Evolutionary conservation across 2,888 invertebrate species (phyloP).

Genomic region (Gerris lacustris): DNA sequence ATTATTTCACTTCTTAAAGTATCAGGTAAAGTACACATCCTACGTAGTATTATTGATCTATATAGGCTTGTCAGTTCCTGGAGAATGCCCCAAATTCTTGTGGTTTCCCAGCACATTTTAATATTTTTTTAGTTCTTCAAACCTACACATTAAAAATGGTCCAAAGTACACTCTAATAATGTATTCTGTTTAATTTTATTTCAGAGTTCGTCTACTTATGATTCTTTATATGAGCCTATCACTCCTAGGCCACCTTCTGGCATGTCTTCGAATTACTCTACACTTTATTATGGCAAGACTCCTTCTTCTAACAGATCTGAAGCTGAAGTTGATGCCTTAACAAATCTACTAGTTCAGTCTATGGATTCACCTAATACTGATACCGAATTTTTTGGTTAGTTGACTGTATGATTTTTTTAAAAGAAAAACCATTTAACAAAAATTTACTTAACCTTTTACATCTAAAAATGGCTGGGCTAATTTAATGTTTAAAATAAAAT

Average conservation of each 20-base stretch:
- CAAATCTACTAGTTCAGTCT: slow-evolving; percentile 76
- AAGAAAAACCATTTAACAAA: slow-evolving; percentile 7
- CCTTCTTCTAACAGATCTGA: slow-evolving; percentile 39
- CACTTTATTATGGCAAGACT: slow-evolving; percentile 45
- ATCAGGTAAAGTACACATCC: too few species aligned
- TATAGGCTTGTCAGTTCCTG: too few species aligned
- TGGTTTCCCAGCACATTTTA: too few species aligned
- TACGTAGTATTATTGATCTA: too few species aligned
- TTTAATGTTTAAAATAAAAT: too few species aligned
- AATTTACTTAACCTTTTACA: neutral
- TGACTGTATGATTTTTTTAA: neutral
- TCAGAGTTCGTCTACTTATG: slow-evolving; percentile 60
- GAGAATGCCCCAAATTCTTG: too few species aligned
- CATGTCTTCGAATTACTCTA: slow-evolving; percentile 50
- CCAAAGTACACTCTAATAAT: too few species aligned
- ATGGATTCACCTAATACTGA: slow-evolving; percentile 62
- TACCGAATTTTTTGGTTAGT: slow-evolving; percentile 51
- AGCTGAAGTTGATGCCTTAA: slow-evolving; percentile 77
- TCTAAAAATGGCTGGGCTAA: neutral
- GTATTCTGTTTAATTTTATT: too few species aligned
- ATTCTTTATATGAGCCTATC: slow-evolving; percentile 85
- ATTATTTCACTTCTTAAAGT: too few species aligned
- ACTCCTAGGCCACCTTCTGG: slow-evolving; percentile 67
- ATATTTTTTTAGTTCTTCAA: too few species aligned
- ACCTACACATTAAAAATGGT: too few species aligned